Percentiles rank a stretch among this genome's conserved stretches.
These are phyloP conservation scores for Belgica antarctica DNA, from an alignment of 2,888 invertebrate genomes.

Conservation along the genomic window DNA sequence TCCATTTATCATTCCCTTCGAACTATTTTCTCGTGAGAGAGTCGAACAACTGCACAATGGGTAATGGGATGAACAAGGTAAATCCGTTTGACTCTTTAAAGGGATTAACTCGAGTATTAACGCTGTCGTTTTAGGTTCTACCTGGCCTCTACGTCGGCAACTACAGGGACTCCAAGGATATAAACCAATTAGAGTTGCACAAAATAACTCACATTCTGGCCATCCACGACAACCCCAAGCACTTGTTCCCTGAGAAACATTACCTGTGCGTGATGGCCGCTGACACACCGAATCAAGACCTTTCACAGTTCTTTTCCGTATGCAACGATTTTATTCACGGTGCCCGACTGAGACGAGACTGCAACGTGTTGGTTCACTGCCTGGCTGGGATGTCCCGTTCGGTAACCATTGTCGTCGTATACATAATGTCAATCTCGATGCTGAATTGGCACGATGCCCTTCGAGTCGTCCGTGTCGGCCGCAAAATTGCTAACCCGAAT, in stretches of 20 bases:
- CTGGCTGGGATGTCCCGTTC: constrained; percentile 96
- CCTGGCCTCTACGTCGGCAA: constrained; percentile 94
- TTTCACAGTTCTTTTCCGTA: constrained; percentile 86
- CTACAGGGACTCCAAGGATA: constrained; percentile 92
- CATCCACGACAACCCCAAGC: constrained; percentile 90
- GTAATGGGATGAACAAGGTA: constrained; percentile 92
- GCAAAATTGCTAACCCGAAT: constrained; percentile 93
- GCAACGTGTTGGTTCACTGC: constrained; percentile 94
- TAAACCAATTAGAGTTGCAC: constrained; percentile 80
- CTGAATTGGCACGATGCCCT: constrained; percentile 89
- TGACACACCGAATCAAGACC: constrained; percentile 92
- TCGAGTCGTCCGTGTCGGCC: constrained; percentile 87
- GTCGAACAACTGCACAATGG: constrained; percentile 62
- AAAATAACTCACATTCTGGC: constrained; percentile 94
- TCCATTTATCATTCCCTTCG: background rate
- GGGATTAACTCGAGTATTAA: constrained; percentile 46
- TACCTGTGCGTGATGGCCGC: constrained; percentile 94
- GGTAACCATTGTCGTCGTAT: constrained; percentile 83
- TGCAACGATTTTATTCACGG: constrained; percentile 97
- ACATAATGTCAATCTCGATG: constrained; percentile 91
- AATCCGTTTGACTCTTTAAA: constrained; percentile 48
- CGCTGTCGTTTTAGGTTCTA: constrained; percentile 66
- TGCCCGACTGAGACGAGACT: constrained; percentile 76
- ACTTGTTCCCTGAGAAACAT: constrained; percentile 85
- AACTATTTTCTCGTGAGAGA: background rate